Conservation (phyloP, 1,140 invertebrate genomes). For the Drosophila melanica region DNA sequence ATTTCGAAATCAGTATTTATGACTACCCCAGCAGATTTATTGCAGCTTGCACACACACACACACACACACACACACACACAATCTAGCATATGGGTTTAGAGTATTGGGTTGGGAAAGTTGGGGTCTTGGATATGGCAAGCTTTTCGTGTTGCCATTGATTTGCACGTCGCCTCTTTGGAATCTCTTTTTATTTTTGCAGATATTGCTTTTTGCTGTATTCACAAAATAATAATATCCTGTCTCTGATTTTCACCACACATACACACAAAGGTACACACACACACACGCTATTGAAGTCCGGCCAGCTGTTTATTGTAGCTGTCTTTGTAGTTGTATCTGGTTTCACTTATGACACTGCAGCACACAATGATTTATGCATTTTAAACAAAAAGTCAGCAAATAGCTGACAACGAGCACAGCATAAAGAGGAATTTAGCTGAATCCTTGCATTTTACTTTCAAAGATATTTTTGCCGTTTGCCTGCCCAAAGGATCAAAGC, state of each 20-base stretch:
- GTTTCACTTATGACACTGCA: conserved; percentile 76
- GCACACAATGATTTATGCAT: conserved; percentile 75
- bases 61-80: conserved; percentile 20
- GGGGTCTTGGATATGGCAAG: conserved; percentile 2
- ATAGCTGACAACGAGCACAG: conserved; percentile 40
- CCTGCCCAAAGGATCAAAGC: conserved; percentile 31
- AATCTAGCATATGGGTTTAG: background rate
- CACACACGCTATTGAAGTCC: background rate
- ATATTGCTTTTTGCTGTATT: conserved; percentile 65
- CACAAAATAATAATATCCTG: conserved; percentile 79
- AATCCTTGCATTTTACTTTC: conserved; percentile 8
- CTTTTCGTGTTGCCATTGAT: conserved; percentile 56
- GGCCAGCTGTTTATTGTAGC: conserved; percentile 48
- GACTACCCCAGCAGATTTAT: conserved; percentile 79
- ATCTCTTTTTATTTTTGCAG: conserved; percentile 31
- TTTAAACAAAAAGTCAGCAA: conserved; percentile 77
- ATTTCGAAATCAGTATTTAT: conserved; percentile 82
- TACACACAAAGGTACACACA: conserved; percentile 10
- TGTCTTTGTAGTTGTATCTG: conserved; percentile 50
- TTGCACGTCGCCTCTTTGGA: conserved; percentile 61
- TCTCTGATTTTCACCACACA: conserved; percentile 60
- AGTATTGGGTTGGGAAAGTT: conserved; percentile 9
- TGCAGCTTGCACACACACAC: conserved; percentile 48
- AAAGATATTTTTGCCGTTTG: conserved; percentile 6
- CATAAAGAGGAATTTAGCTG: conserved; percentile 18